Evolutionary conservation across 1,140 invertebrate genomes (phyloP), one percentile per base, ranked within the genome.

Genomic region (Drosophila parvula): DNA sequence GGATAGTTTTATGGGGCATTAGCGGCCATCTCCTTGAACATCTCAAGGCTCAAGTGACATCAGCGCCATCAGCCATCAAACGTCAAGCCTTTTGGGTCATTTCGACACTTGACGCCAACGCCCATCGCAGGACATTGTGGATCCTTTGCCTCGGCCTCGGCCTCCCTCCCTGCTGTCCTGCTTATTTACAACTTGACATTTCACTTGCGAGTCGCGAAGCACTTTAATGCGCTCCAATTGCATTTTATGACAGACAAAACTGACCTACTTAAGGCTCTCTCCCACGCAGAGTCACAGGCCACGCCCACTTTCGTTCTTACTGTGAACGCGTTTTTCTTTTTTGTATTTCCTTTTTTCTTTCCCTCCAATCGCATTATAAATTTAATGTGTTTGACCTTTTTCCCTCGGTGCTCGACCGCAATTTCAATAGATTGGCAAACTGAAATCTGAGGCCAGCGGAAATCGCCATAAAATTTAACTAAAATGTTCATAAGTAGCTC

Each of bases 301-400:
- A 45, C 64, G 51, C 59, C 28, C 68, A 36, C 32, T 41, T 53
- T 28, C 41, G 32, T 48, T 14, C 36, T 51, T 38, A 30, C 30
- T 48, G 28, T 12, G 5, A 36, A 10, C 27, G 22, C 22, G 3
- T 22, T 22, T 22, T 43, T 51, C 38, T 22, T 22, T 22, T 43
- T 51, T 43, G 12, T 43, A 28, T 12, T 57, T 40, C 38, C 27
- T 18, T 38, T 62, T 30, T 22, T 32, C 36, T 36, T 44, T 44
- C 41, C 16, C 32, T 48, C 67, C 83, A 80, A 88, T 83, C 79
- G 69, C 84, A 88, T 89, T 83, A 88, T 83, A 89, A 88, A 88
- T 88, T 89, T 89, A 88, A 88, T 88, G 84, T 74, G 77, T 80
- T 86, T 86, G 79, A 86, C 83, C 76, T 83, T 88, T 86, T 45